Base-by-base conservation (phyloP, 2,113 vertebrate species). In the Mirza zaza region DNA sequence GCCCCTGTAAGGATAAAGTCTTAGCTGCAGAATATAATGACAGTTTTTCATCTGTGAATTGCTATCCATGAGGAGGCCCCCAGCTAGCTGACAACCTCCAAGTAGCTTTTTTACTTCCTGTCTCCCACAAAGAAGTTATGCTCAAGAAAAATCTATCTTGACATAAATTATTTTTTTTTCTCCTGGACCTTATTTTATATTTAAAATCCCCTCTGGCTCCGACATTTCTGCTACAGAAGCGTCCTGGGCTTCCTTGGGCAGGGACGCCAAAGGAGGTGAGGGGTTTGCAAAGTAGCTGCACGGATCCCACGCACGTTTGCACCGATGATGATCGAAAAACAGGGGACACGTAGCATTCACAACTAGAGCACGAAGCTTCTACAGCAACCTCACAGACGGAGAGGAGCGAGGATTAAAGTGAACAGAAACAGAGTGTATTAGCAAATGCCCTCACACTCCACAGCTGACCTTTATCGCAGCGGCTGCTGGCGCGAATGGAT, bases 231-330 rank as follows among this genome's bases (percentile, higher is more conserved):
- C n/a, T 36, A 2, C 4, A 20, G 39, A 4, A 36, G 8, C 3
- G 7, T 2, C 32, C 8, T 1, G 10, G 39, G 25, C 34, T 48
- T 32, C 3, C 0, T 8, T 2, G 1, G 0, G 1, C 12, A n/a
- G 21, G 36, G 20, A 76, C 2, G 15, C 7, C 13, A 5, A 6
- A 48, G 12, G 13, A 48, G 12, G 13, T 25, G 21, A 27, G 36
- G n/a, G 23, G 21, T 32, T 3, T 73, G 10, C 4, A 34, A 10
- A 55, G 5, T 9, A 25, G 2, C 23, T 10, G 0, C 11, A 7
- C 2, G 2, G 4, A 4, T 14, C n/a, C 0, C 48, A 4, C 0
- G 15, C 8, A 0, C 3, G 8, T 34, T 32, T 8, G 10, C 4
- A 32, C 15, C 1, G 6, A 14, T 3, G 1, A n/a, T 3, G 0